These are phyloP conservation scores for Augochlorella aurata DNA, from an alignment of 2,888 invertebrate genomes.

Conservation along the genomic window DNA sequence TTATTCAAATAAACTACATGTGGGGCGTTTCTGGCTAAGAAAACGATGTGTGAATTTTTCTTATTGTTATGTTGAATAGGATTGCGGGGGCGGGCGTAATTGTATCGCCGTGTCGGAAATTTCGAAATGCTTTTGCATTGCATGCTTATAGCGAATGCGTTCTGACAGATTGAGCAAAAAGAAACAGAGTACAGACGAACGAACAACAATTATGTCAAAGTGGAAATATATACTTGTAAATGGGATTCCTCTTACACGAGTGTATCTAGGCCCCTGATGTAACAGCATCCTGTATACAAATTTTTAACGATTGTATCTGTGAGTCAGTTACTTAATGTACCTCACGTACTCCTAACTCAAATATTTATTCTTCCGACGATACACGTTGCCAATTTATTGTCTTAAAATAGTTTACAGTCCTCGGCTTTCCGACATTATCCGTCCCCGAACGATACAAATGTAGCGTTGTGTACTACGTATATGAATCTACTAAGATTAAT, in stretches of 20 bases:
- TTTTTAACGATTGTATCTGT: conserved; percentile 40
- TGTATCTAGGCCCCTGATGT: conserved; percentile 50
- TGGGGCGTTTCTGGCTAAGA: conserved; percentile 67
- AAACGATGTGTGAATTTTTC: conserved; percentile 64
- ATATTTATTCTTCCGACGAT: conserved; percentile 45
- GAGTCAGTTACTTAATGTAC: conserved; percentile 52
- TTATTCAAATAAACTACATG: conserved; percentile 73
- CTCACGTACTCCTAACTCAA: conserved; percentile 51
- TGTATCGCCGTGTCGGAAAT: conserved; percentile 68
- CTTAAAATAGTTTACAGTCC: conserved; percentile 64
- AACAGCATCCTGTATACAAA: conserved; percentile 42
- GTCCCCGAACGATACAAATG: conserved; percentile 72
- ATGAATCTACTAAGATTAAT: conserved; percentile 67
- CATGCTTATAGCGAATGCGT: conserved; percentile 56
- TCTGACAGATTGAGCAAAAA: conserved; percentile 29
- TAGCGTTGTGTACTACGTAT: conserved; percentile 69
- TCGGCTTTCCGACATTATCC: conserved; percentile 74
- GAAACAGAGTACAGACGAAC: conserved; percentile 14
- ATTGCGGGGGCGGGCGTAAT: conserved; percentile 69
- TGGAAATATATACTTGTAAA: conserved; percentile 24
- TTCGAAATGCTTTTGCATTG: conserved; percentile 65
- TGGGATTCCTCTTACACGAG: conserved; percentile 35
- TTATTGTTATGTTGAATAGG: conserved; percentile 64
- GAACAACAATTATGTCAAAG: conserved; percentile 3
- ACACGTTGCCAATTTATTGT: conserved; percentile 56